Evolutionary conservation across 2,888 invertebrate species (phyloP).

Genomic region (Drosophila dives): DNA sequence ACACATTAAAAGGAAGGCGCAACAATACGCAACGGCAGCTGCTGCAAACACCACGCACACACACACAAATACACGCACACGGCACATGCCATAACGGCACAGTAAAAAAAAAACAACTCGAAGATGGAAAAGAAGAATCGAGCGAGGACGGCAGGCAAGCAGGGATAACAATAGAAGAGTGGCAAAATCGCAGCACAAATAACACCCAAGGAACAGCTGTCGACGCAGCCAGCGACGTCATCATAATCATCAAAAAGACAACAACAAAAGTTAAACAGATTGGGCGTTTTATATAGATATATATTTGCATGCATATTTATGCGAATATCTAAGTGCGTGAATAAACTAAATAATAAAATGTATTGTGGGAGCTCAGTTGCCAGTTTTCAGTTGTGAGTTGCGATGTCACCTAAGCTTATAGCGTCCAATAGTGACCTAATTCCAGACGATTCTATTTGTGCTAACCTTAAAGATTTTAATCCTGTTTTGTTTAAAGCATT

Average conservation of each 20-base stretch:
- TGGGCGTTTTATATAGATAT: neutral
- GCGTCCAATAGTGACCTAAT: neutral
- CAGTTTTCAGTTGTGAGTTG: neutral
- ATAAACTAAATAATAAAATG: neutral
- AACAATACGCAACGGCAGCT: conserved; percentile 40
- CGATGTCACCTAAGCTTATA: neutral
- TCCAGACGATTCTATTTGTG: neutral
- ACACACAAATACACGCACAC: conserved; percentile 9
- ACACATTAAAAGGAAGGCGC: conserved; percentile 24
- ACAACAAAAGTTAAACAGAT: neutral
- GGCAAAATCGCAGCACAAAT: conserved; percentile 62
- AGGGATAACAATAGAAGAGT: conserved; percentile 56
- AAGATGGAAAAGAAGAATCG: conserved; percentile 18
- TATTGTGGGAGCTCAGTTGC: neutral
- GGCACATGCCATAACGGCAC: conserved; percentile 22
- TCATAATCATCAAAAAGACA: conserved; percentile 11
- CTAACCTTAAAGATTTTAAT: neutral
- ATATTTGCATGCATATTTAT: neutral
- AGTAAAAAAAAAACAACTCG: conserved; percentile 13
- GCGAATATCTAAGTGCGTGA: neutral
- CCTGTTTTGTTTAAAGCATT: neutral
- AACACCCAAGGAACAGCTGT: conserved; percentile 75
- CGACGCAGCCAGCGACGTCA: conserved; percentile 24
- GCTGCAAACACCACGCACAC: conserved; percentile 1
- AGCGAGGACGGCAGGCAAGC: conserved; percentile 20